Evolutionary conservation across 2,888 invertebrate genomes (phyloP), one percentile per base, ranked within the genome.

Genomic region (Pseudoips prasinana): DNA sequence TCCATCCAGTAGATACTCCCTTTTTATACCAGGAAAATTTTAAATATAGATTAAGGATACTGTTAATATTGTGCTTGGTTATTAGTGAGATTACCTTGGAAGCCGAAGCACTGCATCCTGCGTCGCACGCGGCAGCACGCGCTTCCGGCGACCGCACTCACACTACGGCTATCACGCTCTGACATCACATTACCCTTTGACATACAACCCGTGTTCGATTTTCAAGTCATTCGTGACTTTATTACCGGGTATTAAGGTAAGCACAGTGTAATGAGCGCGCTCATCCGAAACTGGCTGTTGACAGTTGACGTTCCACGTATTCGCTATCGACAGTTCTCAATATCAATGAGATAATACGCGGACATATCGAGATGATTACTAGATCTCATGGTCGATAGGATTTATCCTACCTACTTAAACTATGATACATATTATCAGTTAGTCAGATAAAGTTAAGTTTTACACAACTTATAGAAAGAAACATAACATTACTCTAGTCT

Each of bases 81-180:
- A 49, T 46, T 56, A 58, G 59, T 59, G 48, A 45, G 49, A 56
- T 75, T 81, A 88, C 87, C 87, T 64, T 81, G 71, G 63, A 86
- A 78, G 69, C 86, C 86, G 51, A 88, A 88, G 63, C 88, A 88
- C 75, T 84, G 86, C 83, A 88, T 87, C 56, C 75, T 85, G 25
- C 85, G 62, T 48, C 87, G 86, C 75, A 81, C 76, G 63, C 85
- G 85, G 57, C 87, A 87, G 58, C 87, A 88, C 22, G 79, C 73
- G 54, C 81, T 75, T 39, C 48, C 65, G 41, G 68, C 70, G 39
- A 63, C 70, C 52, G 77, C 74, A 56, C 73, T 78, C 42, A 77
- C 62, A 75, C 83, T 85, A 58, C 53, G 59, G 58, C 63, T 75
- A 70, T 87, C 87, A 55, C 77, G 71, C 54, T 83, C 85, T 55